A percentile compares a stretch with the other conserved stretches of the same genome.
phyloP scores from a whole-genome alignment of 2,113 vertebrate genomes.

The Micronisus gabar region DNA sequence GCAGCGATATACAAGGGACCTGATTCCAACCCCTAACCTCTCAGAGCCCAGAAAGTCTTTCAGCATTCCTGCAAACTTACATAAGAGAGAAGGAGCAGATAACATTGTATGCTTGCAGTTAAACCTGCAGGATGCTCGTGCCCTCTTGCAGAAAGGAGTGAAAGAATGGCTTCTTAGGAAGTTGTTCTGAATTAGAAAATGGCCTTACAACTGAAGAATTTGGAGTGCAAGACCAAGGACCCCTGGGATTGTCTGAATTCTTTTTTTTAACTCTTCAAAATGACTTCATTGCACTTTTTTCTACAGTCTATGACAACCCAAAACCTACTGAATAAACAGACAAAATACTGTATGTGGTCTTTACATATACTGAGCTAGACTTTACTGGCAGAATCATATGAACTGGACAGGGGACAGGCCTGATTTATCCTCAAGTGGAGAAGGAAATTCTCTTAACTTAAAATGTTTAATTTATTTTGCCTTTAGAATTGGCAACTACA shows the following conservation, averaged over 20 bases:
- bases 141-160: constrained; percentile 72
- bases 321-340: constrained; percentile 15
- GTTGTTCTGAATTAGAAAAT: constrained; percentile 59
- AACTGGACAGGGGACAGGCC: not conserved
- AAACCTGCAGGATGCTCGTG: constrained; percentile 76
- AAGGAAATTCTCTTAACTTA: not conserved
- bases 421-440: not conserved
- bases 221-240: constrained; percentile 23
- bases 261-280: not conserved
- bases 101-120: constrained; percentile 79
- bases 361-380: not conserved
- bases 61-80: constrained; percentile 82
- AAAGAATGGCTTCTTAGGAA: constrained; percentile 73
- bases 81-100: constrained; percentile 80
- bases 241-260: not conserved
- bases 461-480: not conserved
- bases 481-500: not conserved
- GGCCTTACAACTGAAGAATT: constrained; percentile 56
- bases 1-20: constrained; percentile 63
- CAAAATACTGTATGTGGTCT: not conserved
- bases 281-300: not conserved
- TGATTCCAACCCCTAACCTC: constrained; percentile 62
- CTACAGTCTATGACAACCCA: not conserved
- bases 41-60: constrained; percentile 75
- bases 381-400: not conserved